These are phyloP conservation scores for Cassiopea xamachana DNA, from an alignment of 30 jellyfish, hydroid and myxozoan species.

Conservation along the genomic window DNA sequence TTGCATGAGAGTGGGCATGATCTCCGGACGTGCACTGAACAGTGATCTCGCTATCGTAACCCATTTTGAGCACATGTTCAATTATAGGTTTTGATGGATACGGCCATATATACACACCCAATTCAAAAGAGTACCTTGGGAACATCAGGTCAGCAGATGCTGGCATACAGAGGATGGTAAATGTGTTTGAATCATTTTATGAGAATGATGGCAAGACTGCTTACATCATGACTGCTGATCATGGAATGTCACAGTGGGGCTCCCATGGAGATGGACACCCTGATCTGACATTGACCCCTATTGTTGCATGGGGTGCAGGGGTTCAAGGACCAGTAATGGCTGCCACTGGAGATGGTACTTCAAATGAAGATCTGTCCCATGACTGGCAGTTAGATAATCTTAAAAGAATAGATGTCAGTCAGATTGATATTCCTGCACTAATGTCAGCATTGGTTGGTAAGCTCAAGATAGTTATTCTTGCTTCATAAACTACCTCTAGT, in stretches of 20 bases:
- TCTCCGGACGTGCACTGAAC: too few relatives aligned
- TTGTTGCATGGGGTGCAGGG: constrained; percentile 98
- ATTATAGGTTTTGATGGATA: constrained; percentile 78
- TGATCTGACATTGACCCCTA: constrained; percentile 90
- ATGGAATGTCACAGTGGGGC: constrained; percentile 98
- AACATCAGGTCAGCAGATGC: constrained; percentile 76
- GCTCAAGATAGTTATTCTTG: not conserved
- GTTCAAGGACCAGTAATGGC: constrained; percentile 43
- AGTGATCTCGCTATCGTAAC: too few relatives aligned
- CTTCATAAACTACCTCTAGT: not conserved
- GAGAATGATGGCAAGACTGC: constrained; percentile 76
- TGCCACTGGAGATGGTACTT: not conserved
- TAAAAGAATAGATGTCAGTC: constrained; percentile 67
- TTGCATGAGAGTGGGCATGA: too few relatives aligned
- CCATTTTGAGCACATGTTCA: not conserved
- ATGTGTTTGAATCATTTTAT: constrained; percentile 52
- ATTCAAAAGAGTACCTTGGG: constrained; percentile 78
- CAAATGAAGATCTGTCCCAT: constrained; percentile 23
- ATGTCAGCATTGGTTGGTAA: constrained; percentile 86
- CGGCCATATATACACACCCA: constrained; percentile 90
- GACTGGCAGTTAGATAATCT: constrained; percentile 69
- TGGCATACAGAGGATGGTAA: constrained; percentile 61
- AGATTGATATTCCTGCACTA: constrained; percentile 82
- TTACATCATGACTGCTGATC: constrained; percentile 87
- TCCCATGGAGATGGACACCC: constrained; percentile 92